These are phyloP conservation scores for Callyntrura sp. DNA, from an alignment of 2,888 invertebrate species.

Conservation along the genomic window DNA sequence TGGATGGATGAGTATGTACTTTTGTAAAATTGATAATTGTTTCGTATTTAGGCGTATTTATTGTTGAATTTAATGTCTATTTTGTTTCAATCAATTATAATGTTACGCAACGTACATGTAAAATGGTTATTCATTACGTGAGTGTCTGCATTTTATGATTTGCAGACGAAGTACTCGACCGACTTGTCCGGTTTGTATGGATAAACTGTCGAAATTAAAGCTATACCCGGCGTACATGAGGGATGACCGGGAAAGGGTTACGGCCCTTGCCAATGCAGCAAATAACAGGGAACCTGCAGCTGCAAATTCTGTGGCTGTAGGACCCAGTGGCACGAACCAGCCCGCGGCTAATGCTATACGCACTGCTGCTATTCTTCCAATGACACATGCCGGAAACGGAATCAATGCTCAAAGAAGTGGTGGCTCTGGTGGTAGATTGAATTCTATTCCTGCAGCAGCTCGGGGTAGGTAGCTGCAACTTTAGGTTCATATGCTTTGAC, in stretches of 20 bases:
- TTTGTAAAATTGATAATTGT: neutral
- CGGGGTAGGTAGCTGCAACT: no score
- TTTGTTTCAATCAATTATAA: no score
- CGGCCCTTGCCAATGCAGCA: neutral
- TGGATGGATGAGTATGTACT: conserved; percentile 18
- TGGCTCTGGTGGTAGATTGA: no score
- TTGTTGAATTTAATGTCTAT: no score
- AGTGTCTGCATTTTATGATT: neutral
- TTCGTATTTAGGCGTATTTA: no score
- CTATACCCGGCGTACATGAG: conserved; percentile 12
- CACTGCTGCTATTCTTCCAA: neutral
- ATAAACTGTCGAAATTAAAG: conserved; percentile 6
- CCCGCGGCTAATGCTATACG: neutral
- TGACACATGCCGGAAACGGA: neutral
- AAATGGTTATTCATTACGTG: no score
- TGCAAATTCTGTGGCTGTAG: neutral
- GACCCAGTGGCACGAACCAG: neutral
- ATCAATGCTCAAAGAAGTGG: no score
- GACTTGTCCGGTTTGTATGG: neutral
- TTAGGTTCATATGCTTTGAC: no score
- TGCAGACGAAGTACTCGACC: neutral
- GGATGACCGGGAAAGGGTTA: neutral
- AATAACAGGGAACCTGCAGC: neutral
- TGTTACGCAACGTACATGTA: no score
- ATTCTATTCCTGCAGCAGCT: no score